These are phyloP conservation scores for Montipora capitata DNA, from an alignment of 92 coral and sea anemone species.

Conservation along the genomic window DNA sequence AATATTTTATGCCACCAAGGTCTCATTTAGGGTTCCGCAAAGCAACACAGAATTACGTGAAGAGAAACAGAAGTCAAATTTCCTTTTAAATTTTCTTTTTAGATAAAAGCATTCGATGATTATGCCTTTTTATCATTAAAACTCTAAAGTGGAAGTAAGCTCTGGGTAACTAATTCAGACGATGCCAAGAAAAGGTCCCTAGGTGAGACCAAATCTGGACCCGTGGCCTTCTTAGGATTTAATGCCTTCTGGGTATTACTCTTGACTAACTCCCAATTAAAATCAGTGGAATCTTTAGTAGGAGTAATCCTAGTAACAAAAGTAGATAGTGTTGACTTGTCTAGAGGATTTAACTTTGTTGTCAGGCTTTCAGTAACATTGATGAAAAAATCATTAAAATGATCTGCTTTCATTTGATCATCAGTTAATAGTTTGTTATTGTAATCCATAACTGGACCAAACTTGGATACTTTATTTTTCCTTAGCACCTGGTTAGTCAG, in stretches of 20 bases:
- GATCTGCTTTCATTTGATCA: conserved; percentile 19
- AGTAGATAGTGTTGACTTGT: conserved; percentile 9
- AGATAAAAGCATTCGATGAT: too few species aligned
- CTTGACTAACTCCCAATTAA: conserved; percentile 44
- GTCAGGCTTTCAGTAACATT: conserved; percentile 9
- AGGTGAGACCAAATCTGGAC: conserved; percentile 49
- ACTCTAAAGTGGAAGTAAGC: conserved; percentile 17
- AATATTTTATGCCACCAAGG: too few species aligned
- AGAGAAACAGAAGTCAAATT: too few species aligned
- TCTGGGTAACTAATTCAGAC: too few species aligned
- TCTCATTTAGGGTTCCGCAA: too few species aligned
- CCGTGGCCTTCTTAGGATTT: conserved; percentile 53
- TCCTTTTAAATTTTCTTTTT: too few species aligned
- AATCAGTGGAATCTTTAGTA: conserved; percentile 19
- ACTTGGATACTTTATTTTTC: conserved; percentile 26
- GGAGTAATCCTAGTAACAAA: conserved; percentile 42
- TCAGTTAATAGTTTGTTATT: conserved; percentile 13
- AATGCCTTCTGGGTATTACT: conserved; percentile 11
- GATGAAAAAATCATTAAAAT: conserved; percentile 15
- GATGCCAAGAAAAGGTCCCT: conserved; percentile 38
- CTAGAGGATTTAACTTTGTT: conserved; percentile 29
- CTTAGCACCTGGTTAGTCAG: conserved; percentile 51
- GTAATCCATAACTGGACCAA: conserved; percentile 29
- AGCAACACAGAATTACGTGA: too few species aligned
- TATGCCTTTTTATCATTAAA: too few species aligned